A percentile compares a stretch with the other conserved stretches of the same genome.
phyloP scores from a whole-genome alignment of 2,113 vertebrate genomes.

The Panthera uncia region DNA sequence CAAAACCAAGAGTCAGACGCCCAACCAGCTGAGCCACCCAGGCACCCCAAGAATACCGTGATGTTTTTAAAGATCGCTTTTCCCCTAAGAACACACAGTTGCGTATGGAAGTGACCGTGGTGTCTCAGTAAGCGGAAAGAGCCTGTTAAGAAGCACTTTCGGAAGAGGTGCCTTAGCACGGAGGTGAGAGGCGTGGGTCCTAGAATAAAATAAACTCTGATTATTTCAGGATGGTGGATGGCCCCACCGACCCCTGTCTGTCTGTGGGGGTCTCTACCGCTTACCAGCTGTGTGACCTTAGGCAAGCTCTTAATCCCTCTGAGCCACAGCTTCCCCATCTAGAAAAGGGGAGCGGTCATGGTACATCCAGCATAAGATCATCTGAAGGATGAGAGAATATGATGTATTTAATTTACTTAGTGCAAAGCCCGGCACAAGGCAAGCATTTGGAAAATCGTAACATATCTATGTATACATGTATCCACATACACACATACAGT shows the following conservation, averaged over 20 bases:
- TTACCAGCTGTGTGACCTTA: not conserved
- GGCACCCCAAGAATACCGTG: not conserved
- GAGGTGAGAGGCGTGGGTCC: not conserved
- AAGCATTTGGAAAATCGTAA: not conserved
- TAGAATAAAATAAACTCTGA: not conserved
- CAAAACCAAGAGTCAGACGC: too few relatives aligned
- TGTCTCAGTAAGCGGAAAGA: not conserved
- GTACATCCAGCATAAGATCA: not conserved
- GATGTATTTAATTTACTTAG: not conserved
- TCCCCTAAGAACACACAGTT: not conserved
- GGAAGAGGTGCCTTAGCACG: fast-evolving
- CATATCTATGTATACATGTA: not conserved
- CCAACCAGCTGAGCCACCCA: too few relatives aligned
- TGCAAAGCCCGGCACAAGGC: not conserved
- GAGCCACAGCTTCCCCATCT: not conserved
- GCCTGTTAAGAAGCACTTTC: not conserved
- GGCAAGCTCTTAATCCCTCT: not conserved
- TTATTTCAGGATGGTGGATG: not conserved
- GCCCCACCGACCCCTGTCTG: not conserved
- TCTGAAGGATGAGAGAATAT: not conserved
- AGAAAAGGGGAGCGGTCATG: not conserved
- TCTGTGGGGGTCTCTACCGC: not conserved
- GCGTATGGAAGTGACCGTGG: not conserved
- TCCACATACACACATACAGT: not conserved
- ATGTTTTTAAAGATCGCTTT: not conserved